These are phyloP conservation scores for Pangasianodon hypophthalmus DNA, from an alignment of 2,113 vertebrate species.

Conservation along the genomic window DNA sequence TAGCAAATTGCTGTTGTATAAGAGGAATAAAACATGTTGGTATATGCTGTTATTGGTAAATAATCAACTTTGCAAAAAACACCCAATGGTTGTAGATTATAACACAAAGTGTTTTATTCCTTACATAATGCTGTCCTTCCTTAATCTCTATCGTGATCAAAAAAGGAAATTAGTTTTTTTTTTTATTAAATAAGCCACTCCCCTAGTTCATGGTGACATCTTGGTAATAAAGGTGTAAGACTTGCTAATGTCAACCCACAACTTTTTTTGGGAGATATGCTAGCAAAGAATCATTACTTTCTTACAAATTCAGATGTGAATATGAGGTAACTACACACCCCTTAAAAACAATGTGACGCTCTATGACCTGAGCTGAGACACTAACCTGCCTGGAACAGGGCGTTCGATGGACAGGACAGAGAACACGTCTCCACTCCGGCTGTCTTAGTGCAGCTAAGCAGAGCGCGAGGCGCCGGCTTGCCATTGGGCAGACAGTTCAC, in stretches of 20 bases:
- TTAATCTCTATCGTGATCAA: no score
- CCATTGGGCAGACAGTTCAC: slow-evolving; percentile 84
- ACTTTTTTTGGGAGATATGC: not conserved
- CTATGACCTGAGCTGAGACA: slow-evolving; percentile 1
- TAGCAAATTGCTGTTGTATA: no score
- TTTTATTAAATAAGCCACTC: no score
- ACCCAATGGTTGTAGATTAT: no score
- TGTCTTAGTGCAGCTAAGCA: slow-evolving; percentile 83
- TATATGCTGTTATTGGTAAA: no score
- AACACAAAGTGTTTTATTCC: no score
- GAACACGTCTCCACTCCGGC: slow-evolving; percentile 87
- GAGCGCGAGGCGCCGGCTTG: slow-evolving; percentile 78
- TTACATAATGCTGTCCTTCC: no score
- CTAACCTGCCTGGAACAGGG: slow-evolving; percentile 87
- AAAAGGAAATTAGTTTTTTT: no score
- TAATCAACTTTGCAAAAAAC: no score
- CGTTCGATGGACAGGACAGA: slow-evolving; percentile 85
- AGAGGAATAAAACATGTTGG: no score
- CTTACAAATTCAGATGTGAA: not conserved
- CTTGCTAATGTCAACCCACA: not conserved
- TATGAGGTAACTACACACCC: not conserved
- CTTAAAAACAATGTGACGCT: not conserved
- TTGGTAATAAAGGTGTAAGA: no score
- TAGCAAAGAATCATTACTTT: not conserved
- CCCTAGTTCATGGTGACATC: no score